phyloP scores from a whole-genome alignment of 2,113 vertebrate species.

The Cryptomyrus ogoouensis region DNA sequence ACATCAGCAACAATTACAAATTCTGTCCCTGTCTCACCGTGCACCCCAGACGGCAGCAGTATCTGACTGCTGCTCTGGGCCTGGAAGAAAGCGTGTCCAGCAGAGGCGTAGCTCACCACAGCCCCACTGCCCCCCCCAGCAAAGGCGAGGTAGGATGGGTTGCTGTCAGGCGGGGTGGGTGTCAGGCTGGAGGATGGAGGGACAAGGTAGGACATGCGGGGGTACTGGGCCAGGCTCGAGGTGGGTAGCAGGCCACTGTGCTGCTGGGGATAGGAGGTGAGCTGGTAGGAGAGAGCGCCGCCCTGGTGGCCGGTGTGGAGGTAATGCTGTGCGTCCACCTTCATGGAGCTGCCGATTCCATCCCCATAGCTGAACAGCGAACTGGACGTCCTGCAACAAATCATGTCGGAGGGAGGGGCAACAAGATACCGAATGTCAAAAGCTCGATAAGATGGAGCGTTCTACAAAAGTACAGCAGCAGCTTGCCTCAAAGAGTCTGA shows the following conservation, averaged over 20 bases:
- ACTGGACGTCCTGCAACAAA: conserved; percentile 36
- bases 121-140: conserved; percentile 49
- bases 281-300: conserved; percentile 49
- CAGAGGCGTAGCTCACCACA: conserved; percentile 50
- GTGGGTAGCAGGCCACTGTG: conserved; percentile 31
- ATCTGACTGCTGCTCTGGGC: conserved; percentile 54
- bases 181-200: conserved; percentile 57
- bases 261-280: conserved; percentile 43
- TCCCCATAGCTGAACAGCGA: conserved; percentile 58
- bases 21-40: conserved; percentile 24
- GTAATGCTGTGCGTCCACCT: conserved; percentile 53
- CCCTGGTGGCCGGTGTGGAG: conserved; percentile 54
- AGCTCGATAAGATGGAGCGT: not conserved
- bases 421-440: not conserved
- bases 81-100: conserved; percentile 54
- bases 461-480: not conserved
- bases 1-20: not conserved
- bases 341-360: conserved; percentile 38
- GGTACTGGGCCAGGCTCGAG: conserved; percentile 45
- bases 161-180: conserved; percentile 51
- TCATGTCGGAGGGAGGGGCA: not conserved
- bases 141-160: conserved; percentile 55
- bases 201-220: conserved; percentile 56
- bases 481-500: not conserved
- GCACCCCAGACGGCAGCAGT: conserved; percentile 56